phyloP scores from a whole-genome alignment of 92 coral and sea anemone species.

The Metridium senile region DNA sequence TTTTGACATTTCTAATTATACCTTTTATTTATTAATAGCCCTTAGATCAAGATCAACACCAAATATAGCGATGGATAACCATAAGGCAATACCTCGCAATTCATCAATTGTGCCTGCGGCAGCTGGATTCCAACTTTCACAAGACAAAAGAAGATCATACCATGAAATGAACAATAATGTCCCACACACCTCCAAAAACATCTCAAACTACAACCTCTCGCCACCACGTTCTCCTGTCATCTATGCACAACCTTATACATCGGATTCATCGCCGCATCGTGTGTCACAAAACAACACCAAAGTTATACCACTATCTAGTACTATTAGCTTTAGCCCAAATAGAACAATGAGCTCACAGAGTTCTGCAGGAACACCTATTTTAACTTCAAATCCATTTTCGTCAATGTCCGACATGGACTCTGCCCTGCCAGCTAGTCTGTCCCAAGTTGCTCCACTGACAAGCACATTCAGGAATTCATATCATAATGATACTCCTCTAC shows the following conservation, averaged over 20 bases:
- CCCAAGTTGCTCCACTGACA: neutral
- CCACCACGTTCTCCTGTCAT: neutral
- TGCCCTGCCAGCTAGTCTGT: neutral
- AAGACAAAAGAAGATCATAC: constrained; percentile 21
- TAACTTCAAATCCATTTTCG: constrained; percentile 12
- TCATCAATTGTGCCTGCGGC: constrained; percentile 10
- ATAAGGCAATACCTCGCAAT: neutral
- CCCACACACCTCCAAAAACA: neutral
- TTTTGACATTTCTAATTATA: neutral
- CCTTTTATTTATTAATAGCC: neutral
- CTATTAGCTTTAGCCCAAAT: constrained; percentile 2
- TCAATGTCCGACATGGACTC: constrained; percentile 3
- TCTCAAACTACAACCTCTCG: neutral
- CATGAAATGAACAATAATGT: constrained; percentile 1
- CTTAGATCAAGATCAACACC: constrained; percentile 27
- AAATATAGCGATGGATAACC: constrained; percentile 11
- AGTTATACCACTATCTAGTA: constrained; percentile 17
- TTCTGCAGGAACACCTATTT: neutral
- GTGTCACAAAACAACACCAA: neutral
- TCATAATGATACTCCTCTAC: neutral
- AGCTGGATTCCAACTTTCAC: neutral
- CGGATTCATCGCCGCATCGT: neutral
- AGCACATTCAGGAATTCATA: neutral
- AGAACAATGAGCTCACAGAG: neutral
- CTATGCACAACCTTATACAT: neutral